Percentiles rank a stretch among this genome's conserved stretches.
Conservation (phyloP, 1,140 invertebrate species). For the Saccostrea echinata region DNA sequence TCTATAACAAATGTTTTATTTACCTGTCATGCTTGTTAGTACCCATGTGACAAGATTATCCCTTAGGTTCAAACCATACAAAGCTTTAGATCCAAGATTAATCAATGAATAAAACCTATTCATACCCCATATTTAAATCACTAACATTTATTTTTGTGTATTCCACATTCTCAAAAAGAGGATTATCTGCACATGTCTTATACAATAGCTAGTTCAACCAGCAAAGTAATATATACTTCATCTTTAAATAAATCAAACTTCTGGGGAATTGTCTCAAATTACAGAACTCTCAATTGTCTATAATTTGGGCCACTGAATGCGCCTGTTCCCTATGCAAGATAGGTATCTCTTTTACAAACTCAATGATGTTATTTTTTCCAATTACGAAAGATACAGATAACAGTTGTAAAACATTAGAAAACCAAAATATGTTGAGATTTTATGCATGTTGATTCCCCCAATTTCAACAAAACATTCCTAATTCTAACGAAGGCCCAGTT, state of each 20-base stretch:
- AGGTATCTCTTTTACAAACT: too few relatives aligned
- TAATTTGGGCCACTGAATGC: too few relatives aligned
- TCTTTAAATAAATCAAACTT: too few relatives aligned
- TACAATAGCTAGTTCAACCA: neutral
- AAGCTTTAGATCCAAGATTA: neutral
- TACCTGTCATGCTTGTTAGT: neutral
- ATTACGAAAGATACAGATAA: too few relatives aligned
- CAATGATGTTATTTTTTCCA: too few relatives aligned
- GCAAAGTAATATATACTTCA: neutral
- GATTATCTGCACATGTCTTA: slow-evolving; percentile 1
- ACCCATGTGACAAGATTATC: slow-evolving; percentile 5
- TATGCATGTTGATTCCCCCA: too few relatives aligned
- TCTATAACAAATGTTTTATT: neutral
- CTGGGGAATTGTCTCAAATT: neutral
- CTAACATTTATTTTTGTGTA: slow-evolving; percentile 21
- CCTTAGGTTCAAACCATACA: neutral
- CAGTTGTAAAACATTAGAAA: too few relatives aligned
- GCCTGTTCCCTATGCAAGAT: too few relatives aligned
- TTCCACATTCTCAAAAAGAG: neutral
- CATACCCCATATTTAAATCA: slow-evolving; percentile 34
- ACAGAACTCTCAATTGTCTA: too few relatives aligned
- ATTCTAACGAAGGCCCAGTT: too few relatives aligned
- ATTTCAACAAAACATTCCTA: too few relatives aligned
- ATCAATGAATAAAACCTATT: slow-evolving; percentile 33
- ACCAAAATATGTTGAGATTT: too few relatives aligned